Evolutionary conservation across 2,888 invertebrate species (phyloP), one percentile per base, ranked within the genome.

Genomic region (Deladenus siricidicola): DNA sequence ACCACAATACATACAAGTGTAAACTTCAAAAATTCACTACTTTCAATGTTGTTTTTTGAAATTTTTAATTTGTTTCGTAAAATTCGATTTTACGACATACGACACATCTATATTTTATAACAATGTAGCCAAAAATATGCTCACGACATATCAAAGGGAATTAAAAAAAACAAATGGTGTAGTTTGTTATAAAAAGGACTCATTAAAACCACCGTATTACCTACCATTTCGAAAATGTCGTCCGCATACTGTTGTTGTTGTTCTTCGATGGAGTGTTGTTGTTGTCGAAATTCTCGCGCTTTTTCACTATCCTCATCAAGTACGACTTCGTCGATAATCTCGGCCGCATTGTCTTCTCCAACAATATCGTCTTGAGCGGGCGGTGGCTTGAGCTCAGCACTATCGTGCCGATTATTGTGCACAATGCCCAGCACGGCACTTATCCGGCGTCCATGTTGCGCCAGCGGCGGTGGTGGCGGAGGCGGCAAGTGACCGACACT

Each of bases 171-270:
- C n/a, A n/a, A n/a, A n/a, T n/a, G n/a, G n/a, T n/a, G n/a, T n/a
- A n/a, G n/a, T n/a, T n/a, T n/a, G n/a, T n/a, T n/a, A n/a, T n/a
- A n/a, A n/a, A n/a, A n/a, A n/a, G n/a, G n/a, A n/a, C n/a, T n/a
- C n/a, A n/a, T n/a, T n/a, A n/a, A n/a, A n/a, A n/a, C n/a, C n/a
- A n/a, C n/a, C n/a, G n/a, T n/a, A n/a, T n/a, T n/a, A n/a, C n/a
- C 14, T 52, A 74, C 74, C 72, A 73, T 63, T 67, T 74, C 74
- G 59, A 74, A 74, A 21, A 58, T 63, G 55, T 72, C 71, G 51
- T 73, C 67, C 10, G 62, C 66, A 14, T 34, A 34, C 14, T 14
- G 39, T 58, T 21, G 21, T 54, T 44, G n/a, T 53, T 57, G 26
- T 24, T 30, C 55, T 53, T 57, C 2, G 24, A 28, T 28, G 47